Percentiles rank a stretch among this genome's conserved stretches.
Evolutionary conservation across 1,140 invertebrate species (phyloP).

Genomic region (Drosophila micromelanica): DNA sequence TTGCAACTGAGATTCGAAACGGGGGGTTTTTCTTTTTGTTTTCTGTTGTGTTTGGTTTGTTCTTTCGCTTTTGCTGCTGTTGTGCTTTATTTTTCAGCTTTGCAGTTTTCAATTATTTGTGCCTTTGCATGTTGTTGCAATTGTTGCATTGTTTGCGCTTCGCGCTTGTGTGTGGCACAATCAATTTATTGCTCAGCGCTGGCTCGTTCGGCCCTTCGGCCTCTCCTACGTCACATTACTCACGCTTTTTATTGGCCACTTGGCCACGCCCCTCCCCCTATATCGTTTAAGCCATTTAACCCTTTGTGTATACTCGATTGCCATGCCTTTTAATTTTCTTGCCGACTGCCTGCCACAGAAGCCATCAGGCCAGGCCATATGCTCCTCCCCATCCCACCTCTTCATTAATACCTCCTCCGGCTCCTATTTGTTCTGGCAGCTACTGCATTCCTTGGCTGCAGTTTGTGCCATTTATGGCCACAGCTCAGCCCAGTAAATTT

Average conservation of each 20-base stretch:
- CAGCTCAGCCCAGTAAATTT: slow-evolving; percentile 48
- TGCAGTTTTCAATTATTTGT: slow-evolving; percentile 5
- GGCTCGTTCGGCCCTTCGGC: slow-evolving; percentile 3
- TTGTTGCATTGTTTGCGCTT: slow-evolving; percentile 20
- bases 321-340: slow-evolving; percentile 72
- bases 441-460: slow-evolving; percentile 36
- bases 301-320: slow-evolving; percentile 65
- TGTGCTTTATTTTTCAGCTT: neutral
- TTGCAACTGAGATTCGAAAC: slow-evolving; percentile 47
- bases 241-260: slow-evolving; percentile 75
- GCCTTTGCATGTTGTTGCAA: slow-evolving; percentile 31
- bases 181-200: slow-evolving; percentile 69
- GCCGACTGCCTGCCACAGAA: slow-evolving; percentile 32
- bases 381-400: neutral
- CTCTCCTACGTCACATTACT: slow-evolving; percentile 62
- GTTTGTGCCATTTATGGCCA: slow-evolving; percentile 46
- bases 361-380: slow-evolving; percentile 21
- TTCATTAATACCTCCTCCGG: neutral
- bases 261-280: slow-evolving; percentile 50
- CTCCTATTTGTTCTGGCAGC: slow-evolving; percentile 11
- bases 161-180: slow-evolving; percentile 28
- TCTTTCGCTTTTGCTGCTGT: neutral
- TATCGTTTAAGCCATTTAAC: slow-evolving; percentile 71
- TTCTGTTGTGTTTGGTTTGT: neutral
- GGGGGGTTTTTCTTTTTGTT: neutral